These are phyloP conservation scores for Platerodrilus igneus DNA, from an alignment of 2,888 invertebrate genomes.

Conservation along the genomic window DNA sequence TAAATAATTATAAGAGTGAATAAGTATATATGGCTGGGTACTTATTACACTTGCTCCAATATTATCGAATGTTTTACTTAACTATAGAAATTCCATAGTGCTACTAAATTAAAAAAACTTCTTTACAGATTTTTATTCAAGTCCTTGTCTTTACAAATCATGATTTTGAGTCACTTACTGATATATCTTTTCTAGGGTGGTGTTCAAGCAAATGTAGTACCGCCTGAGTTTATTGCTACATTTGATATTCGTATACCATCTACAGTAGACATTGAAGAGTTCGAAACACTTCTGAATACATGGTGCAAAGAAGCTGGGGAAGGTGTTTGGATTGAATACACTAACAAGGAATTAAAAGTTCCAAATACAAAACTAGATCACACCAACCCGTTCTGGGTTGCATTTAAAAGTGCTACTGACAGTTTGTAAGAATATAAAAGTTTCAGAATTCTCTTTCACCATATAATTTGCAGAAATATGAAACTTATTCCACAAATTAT, in stretches of 20 bases:
- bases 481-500: too few relatives aligned
- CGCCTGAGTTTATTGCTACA: constrained; percentile 70
- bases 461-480: too few relatives aligned
- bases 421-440: constrained; percentile 46
- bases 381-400: constrained; percentile 57
- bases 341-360: constrained; percentile 50
- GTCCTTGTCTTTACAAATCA: too few relatives aligned
- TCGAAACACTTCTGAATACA: constrained; percentile 49
- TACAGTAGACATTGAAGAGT: constrained; percentile 55
- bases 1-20: too few relatives aligned
- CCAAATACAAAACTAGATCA: constrained; percentile 51
- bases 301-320: constrained; percentile 57
- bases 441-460: too few relatives aligned
- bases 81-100: too few relatives aligned
- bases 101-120: too few relatives aligned
- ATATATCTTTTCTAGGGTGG: constrained; percentile 73
- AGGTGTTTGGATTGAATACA: constrained; percentile 53
- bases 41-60: too few relatives aligned
- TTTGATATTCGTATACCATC: constrained; percentile 60
- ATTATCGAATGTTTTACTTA: too few relatives aligned
- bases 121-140: too few relatives aligned
- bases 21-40: too few relatives aligned
- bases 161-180: too few relatives aligned
- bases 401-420: constrained; percentile 52
- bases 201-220: constrained; percentile 86